phyloP scores from a whole-genome alignment of 2,888 invertebrate genomes.

The Philhelius pedissequus region DNA sequence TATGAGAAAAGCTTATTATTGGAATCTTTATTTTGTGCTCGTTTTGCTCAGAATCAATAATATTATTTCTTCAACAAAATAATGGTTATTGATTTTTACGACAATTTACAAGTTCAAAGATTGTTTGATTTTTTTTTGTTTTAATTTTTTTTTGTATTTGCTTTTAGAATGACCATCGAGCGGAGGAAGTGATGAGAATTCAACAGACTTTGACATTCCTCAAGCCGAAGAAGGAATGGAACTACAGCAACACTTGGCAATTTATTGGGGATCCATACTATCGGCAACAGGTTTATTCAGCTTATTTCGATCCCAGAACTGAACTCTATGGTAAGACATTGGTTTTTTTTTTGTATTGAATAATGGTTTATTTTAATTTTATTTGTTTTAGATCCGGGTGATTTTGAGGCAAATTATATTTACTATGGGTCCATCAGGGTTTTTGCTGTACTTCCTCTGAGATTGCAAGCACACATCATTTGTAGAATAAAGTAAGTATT shows the following conservation, averaged over 20 bases:
- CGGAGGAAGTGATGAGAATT: conserved; percentile 71
- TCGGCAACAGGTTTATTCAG: conserved; percentile 77
- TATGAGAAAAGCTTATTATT: conserved; percentile 19
- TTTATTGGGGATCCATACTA: conserved; percentile 73
- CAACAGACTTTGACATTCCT: conserved; percentile 73
- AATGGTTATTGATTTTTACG: conserved; percentile 16
- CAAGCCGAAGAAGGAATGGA: conserved; percentile 74
- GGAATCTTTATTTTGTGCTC: neutral
- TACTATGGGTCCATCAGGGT: conserved; percentile 73
- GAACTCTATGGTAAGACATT: conserved; percentile 72
- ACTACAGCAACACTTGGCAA: conserved; percentile 76
- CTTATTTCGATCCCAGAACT: conserved; percentile 78
- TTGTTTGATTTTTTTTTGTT: neutral
- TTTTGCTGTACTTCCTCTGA: conserved; percentile 73
- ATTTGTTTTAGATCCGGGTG: conserved; percentile 55
- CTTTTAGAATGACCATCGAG: conserved; percentile 73
- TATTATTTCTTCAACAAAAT: conserved; percentile 12
- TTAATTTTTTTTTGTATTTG: neutral
- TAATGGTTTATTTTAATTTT: neutral
- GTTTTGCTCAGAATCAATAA: conserved; percentile 27
- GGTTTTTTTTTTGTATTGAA: neutral
- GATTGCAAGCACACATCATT: conserved; percentile 70
- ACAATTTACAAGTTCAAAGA: neutral
- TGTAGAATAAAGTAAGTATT: conserved; percentile 74
- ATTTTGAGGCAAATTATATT: conserved; percentile 26